These are phyloP conservation scores for Noctua fimbriata DNA, from an alignment of 2,888 invertebrate genomes.

Conservation along the genomic window DNA sequence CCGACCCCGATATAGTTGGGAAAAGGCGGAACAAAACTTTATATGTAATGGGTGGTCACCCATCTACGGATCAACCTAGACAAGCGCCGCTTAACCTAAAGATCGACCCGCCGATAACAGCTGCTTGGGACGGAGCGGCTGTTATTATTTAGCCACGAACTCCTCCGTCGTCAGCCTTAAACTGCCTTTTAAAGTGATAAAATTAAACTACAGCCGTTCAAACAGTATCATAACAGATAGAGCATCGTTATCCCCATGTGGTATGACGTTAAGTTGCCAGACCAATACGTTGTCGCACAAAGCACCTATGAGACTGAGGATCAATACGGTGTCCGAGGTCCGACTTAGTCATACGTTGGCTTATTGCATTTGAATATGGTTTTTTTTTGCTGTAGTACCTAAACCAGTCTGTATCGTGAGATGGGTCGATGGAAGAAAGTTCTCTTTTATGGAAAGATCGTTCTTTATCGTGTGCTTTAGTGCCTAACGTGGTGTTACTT, in stretches of 20 bases:
- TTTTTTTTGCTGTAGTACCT: background rate
- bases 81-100: background rate
- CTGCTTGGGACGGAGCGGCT: background rate
- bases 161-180: background rate
- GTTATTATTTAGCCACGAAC: background rate
- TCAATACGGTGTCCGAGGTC: conserved; percentile 21
- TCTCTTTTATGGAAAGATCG: background rate
- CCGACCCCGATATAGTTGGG: too few relatives aligned
- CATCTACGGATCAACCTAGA: background rate
- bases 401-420: too few relatives aligned
- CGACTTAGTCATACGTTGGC: background rate
- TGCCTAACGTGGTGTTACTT: too few relatives aligned
- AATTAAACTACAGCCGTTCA: conserved; percentile 22
- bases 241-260: conserved; percentile 45
- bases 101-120: background rate
- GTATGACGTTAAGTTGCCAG: conserved; percentile 27
- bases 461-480: too few relatives aligned
- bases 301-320: conserved; percentile 14
- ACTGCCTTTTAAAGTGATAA: background rate
- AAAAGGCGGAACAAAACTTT: too few relatives aligned
- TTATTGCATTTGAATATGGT: background rate
- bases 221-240: conserved; percentile 28
- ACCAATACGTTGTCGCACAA: conserved; percentile 37
- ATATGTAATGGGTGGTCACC: background rate
- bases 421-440: background rate